A percentile compares a stretch with the other conserved stretches of the same genome.
Evolutionary conservation across 2,797 vertebrate genomes (phyloP).

Genomic region (Pangasius krempfi): DNA sequence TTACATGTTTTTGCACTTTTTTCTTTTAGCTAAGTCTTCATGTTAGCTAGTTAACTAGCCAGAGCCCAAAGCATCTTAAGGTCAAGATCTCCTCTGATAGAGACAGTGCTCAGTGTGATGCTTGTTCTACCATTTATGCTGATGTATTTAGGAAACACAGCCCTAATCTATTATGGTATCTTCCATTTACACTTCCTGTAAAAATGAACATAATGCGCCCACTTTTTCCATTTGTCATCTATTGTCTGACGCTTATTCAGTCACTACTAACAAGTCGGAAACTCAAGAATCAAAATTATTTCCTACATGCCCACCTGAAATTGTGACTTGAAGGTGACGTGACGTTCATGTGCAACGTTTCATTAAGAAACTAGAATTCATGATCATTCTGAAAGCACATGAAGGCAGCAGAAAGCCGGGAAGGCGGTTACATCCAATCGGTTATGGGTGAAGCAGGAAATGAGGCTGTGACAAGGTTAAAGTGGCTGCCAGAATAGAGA

Average conservation of each 20-base stretch:
- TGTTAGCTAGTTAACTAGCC: neutral
- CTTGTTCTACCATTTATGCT: neutral
- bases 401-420: neutral
- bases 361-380: slow-evolving; percentile 9
- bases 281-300: neutral
- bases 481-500: neutral
- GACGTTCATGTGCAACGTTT: neutral
- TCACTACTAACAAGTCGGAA: neutral
- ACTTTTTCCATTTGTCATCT: neutral
- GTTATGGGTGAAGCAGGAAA: slow-evolving; percentile 27
- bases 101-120: neutral
- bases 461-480: slow-evolving; percentile 21
- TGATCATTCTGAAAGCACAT: neutral
- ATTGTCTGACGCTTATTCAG: neutral
- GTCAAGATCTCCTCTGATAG: neutral
- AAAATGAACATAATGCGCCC: neutral
- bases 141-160: neutral
- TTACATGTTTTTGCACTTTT: neutral
- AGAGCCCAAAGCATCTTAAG: neutral
- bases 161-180: neutral
- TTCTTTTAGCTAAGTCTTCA: neutral
- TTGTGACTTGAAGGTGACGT: neutral
- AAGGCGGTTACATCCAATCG: neutral
- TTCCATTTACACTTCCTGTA: neutral
- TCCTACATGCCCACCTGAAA: slow-evolving; percentile 6